Evolutionary conservation across 1,140 invertebrate species (phyloP), one percentile per base, ranked within the genome.

Genomic region (Trachymyrmex septentrionalis): DNA sequence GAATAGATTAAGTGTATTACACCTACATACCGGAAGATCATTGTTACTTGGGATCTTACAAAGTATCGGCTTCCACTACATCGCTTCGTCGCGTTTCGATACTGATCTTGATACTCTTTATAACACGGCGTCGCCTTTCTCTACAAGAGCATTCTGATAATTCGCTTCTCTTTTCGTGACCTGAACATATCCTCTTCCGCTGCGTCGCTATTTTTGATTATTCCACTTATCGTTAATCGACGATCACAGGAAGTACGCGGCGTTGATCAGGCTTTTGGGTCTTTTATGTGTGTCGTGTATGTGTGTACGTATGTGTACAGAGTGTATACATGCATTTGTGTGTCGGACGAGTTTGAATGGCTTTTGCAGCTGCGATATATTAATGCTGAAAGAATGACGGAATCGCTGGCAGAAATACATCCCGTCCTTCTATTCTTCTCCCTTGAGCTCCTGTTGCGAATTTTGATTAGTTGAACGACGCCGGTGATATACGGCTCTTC

Each of bases 391-490:
- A 57, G 53, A 81, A 69, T 78, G 71, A 71, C 87, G 86, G 57
- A 71, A 30, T 86, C 77, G 44, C 75, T 67, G 64, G 50, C 55
- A 75, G 34, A 85, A 66, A 86, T 59, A 64, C 30, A 34, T 5
- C 48, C 66, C 73, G 19, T 90, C 67, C 57, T 21, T 85, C 75
- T 78, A 30, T 85, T 63, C 27, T 69, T 78, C 48, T 78, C 71
- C 27, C 67, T 91, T 88, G 57, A 85, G 80, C 84, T 90, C 89
- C 88, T 85, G 78, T 87, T 86, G 88, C 69, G 66, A 90, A 90
- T 93, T 93, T 93, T 93, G 91, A 93, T 93, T 92, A 81, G 71
- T 93, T 88, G 91, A 89, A 93, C 38, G 92, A 92, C 89, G 89
- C 88, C 72, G 89, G 92, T 93, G 92, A 93, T 92, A 88, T 88